These are phyloP conservation scores for Coenonympha glycerion DNA, from an alignment of 2,888 invertebrate genomes.

Conservation along the genomic window DNA sequence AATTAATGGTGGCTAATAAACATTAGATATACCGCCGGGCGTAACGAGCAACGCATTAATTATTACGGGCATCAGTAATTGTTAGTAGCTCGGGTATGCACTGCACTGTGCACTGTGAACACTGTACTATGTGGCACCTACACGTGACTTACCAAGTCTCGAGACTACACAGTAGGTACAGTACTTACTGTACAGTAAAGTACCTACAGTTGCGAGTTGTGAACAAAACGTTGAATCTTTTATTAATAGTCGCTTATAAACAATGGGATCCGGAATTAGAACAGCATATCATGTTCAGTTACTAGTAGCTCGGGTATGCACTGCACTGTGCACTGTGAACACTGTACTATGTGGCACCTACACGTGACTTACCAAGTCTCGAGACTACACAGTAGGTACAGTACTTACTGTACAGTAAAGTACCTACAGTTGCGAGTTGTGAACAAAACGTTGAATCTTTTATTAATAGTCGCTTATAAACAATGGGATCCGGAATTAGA, in stretches of 20 bases:
- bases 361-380: constrained; percentile 1
- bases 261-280: not conserved
- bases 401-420: no score
- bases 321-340: no score
- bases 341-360: no score
- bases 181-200: no score
- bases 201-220: not conserved
- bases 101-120: no score
- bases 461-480: not conserved
- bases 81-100: not conserved
- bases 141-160: constrained; percentile 1
- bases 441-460: not conserved
- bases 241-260: not conserved
- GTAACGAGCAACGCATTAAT: constrained; percentile 16
- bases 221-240: not conserved
- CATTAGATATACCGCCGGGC: constrained; percentile 7
- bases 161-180: not conserved
- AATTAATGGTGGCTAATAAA: constrained; percentile 7
- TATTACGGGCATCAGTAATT: constrained; percentile 17
- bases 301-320: not conserved
- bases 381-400: not conserved
- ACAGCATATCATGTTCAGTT: no score
- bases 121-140: no score
- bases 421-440: not conserved
- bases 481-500: not conserved